Evolutionary conservation across 23 tunicate genomes (phyloP), one percentile per base, ranked within the genome.

Genomic region (Diplosoma virens): DNA sequence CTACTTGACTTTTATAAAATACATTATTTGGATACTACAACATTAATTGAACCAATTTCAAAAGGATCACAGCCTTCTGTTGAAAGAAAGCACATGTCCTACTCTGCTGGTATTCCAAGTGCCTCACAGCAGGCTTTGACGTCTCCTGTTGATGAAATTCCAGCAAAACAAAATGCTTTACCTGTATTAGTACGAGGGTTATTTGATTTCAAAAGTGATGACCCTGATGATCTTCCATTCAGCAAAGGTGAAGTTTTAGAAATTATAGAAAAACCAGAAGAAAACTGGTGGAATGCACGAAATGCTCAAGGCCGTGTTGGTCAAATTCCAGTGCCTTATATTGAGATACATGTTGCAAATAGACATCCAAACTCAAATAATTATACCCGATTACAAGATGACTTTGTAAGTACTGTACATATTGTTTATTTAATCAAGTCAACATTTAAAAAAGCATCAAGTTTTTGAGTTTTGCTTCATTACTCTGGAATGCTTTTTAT

Each of bases 291-390:
- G 97, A 78, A 84, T 21, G 97, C 97, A 25, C 67, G 86, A 58
- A 90, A 90, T 79, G 59, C 83, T 2, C 61, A 83, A 55, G 99
- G 99, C 29, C 69, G 75, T 18, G 65, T 71, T 24, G 99, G 99
- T 1, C 89, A 90, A 33, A 95, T 95, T n/a, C 99, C 99, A 1
- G 99, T 95, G 56, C 95, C 95, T 1, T 95, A 95, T 75, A 85
- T 95, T 37, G 87, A 79, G 54, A 55, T 54, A 9, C 58, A 67
- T 18, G 82, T 67, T 37, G 69, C 90, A 0, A 81, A 69, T 30
- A 50, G 97, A 52, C 68, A 22, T 4, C 21, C 25, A 11, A 22
- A 4, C 20, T 56, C 63, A 14, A n/a, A n/a, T n/a, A n/a, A n/a
- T n/a, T n/a, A n/a, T n/a, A n/a, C n/a, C n/a, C n/a, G n/a, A n/a